These are phyloP conservation scores for Ctenopoma kingsleyae DNA, from an alignment of 2,797 vertebrate genomes.

Conservation along the genomic window DNA sequence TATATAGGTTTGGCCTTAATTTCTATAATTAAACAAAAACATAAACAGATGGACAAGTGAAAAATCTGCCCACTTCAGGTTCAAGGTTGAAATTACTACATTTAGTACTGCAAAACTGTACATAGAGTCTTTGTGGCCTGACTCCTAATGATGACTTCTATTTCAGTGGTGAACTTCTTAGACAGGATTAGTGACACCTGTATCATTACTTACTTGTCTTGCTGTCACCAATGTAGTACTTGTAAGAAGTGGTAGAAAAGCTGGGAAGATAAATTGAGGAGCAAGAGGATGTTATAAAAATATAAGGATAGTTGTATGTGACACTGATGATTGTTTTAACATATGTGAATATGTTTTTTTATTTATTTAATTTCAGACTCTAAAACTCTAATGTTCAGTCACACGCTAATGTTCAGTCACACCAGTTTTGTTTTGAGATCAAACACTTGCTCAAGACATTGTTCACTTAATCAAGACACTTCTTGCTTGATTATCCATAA, in stretches of 20 bases:
- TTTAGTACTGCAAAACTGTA: too few species aligned
- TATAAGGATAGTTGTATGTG: too few species aligned
- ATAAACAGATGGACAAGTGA: neutral
- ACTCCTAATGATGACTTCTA: slow-evolving; percentile 15
- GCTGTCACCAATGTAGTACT: slow-evolving; percentile 8
- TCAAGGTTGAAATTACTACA: too few species aligned
- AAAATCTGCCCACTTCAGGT: too few species aligned
- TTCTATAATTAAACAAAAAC: neutral
- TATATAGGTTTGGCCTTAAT: neutral
- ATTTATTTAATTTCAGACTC: slow-evolving; percentile 25
- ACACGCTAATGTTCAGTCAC: slow-evolving; percentile 23
- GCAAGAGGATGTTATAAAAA: neutral
- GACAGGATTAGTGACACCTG: slow-evolving; percentile 22
- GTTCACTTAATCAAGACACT: slow-evolving; percentile 27
- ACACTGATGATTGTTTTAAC: slow-evolving; percentile 16
- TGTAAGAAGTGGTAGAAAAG: slow-evolving; percentile 16
- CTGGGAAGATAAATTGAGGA: neutral
- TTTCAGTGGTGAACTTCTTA: slow-evolving; percentile 40
- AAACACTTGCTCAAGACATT: slow-evolving; percentile 22
- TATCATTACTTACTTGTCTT: slow-evolving; percentile 6
- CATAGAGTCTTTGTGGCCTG: slow-evolving; percentile 20
- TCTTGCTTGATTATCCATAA: slow-evolving; percentile 13
- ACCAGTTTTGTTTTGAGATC: slow-evolving; percentile 18
- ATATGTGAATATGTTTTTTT: slow-evolving; percentile 28
- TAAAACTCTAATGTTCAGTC: slow-evolving; percentile 17